Base-by-base conservation (phyloP, 2,888 invertebrate species). In the Hecatera dysodea region DNA sequence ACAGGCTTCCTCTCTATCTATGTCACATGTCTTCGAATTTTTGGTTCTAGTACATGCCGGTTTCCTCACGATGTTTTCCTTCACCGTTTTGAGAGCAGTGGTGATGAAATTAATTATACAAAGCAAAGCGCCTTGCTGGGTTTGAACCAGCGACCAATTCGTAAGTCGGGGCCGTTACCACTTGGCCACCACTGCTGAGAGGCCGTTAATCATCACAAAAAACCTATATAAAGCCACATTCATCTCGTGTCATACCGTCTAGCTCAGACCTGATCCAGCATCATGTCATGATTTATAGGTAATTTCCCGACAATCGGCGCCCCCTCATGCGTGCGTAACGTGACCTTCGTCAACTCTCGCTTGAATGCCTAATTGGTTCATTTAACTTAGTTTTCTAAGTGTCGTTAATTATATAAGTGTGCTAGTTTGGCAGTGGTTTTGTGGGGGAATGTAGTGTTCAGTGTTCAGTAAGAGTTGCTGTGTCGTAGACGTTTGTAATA, bases 301-400 rank as follows among this genome's bases (percentile, higher is more conserved):
- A 83, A 86, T 87, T 85, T 87, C 87, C 87, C 80, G 61, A 80
- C 72, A 84, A 87, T 84, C 80, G 77, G 69, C 44, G 64, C 9
- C 53, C 27, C 60, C 78, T 77, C 82, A 78, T 76, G 81, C 84
- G 79, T 62, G 69, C 69, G 44, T 75, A 81, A 78, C 59, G 62
- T 64, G 72, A 84, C 87, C 87, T 78, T 78, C 80, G 80, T 87
- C 87, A 83, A 27, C 27, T 24, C 63, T 69, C 82, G 83, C 81
- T 65, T 85, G 80, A 85, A 85, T 85, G 80, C 73, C 77, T 83
- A 85, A 85, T 85, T 74, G 82, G 78, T 72, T 83, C 73, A 83
- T 85, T 85, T 83, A 85, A 85, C 75, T 85, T 83, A 83, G 85
- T 85, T 85, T 82, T 82, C 61, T 82, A 85, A 85, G 80, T 83